phyloP scores from a whole-genome alignment of 64 coral and sea anemone genomes.

The Trachythela sp. region DNA sequence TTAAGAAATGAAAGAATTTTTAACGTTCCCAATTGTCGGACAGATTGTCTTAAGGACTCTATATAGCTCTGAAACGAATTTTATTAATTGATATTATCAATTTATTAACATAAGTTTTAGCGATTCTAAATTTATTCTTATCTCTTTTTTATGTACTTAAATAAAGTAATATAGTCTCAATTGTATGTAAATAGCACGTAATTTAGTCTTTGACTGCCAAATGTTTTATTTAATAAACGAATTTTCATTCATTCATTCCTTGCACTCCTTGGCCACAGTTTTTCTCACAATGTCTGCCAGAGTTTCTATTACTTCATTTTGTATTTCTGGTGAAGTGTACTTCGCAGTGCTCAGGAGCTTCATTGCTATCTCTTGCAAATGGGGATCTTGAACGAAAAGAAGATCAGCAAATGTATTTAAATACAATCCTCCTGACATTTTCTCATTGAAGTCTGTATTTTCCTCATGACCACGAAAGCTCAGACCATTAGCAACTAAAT shows the following conservation, averaged over 20 bases:
- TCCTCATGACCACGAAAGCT: conserved; percentile 8
- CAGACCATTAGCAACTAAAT: not conserved
- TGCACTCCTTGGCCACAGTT: not conserved
- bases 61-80: too few species aligned
- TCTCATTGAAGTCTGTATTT: not conserved
- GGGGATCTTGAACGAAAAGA: not conserved
- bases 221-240: too few species aligned
- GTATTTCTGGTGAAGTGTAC: conserved; percentile 22
- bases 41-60: too few species aligned
- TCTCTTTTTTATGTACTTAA: too few species aligned
- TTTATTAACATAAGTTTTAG: not conserved
- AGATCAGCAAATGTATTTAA: conserved; percentile 12
- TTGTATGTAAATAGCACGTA: too few species aligned
- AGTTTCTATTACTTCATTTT: conserved; percentile 16
- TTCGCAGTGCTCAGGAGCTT: not conserved
- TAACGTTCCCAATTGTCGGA: too few species aligned
- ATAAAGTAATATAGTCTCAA: too few species aligned
- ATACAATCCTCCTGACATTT: not conserved
- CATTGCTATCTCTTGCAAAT: conserved; percentile 16
- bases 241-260: too few species aligned
- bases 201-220: too few species aligned
- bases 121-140: too few species aligned
- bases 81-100: too few species aligned
- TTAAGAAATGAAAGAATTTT: too few species aligned
- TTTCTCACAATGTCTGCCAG: conserved; percentile 11